phyloP scores from a whole-genome alignment of 2,888 invertebrate species.

The Neelides folsomi region DNA sequence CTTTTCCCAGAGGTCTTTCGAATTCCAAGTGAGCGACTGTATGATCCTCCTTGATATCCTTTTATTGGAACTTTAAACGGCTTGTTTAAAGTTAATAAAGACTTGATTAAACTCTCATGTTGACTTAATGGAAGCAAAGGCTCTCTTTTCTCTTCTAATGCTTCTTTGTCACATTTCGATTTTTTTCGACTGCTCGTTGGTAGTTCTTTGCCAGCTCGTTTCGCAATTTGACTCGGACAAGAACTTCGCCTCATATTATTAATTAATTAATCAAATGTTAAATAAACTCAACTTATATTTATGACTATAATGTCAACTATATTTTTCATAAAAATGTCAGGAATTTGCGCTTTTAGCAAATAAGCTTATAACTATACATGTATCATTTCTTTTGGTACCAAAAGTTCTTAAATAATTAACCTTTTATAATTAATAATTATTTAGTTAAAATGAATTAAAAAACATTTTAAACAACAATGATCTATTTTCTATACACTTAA shows the following conservation, averaged over 20 bases:
- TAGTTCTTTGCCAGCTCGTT: conserved; percentile 13
- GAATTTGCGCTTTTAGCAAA: too few relatives aligned
- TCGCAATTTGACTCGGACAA: conserved; percentile 29
- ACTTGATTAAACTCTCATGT: conserved; percentile 67
- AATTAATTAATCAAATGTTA: too few relatives aligned
- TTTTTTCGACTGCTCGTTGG: neutral
- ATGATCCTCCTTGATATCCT: conserved; percentile 63
- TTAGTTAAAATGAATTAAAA: too few relatives aligned
- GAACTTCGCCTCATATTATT: conserved; percentile 26
- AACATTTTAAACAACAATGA: too few relatives aligned
- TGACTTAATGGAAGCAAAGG: conserved; percentile 19
- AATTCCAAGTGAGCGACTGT: conserved; percentile 66
- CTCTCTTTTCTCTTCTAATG: neutral
- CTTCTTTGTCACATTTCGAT: neutral
- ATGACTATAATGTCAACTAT: too few relatives aligned
- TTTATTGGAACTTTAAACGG: conserved; percentile 89
- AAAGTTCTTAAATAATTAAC: too few relatives aligned
- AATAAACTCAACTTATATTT: too few relatives aligned
- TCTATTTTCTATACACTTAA: too few relatives aligned
- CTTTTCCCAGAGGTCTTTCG: conserved; percentile 48
- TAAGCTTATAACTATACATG: too few relatives aligned
- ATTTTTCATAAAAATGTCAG: too few relatives aligned
- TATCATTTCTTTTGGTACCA: too few relatives aligned
- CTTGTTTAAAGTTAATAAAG: conserved; percentile 53
- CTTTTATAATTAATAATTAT: too few relatives aligned